A percentile compares a stretch with the other conserved stretches of the same genome.
Conservation (phyloP, 2,888 invertebrate species). For the Schizaphis graminum region DNA sequence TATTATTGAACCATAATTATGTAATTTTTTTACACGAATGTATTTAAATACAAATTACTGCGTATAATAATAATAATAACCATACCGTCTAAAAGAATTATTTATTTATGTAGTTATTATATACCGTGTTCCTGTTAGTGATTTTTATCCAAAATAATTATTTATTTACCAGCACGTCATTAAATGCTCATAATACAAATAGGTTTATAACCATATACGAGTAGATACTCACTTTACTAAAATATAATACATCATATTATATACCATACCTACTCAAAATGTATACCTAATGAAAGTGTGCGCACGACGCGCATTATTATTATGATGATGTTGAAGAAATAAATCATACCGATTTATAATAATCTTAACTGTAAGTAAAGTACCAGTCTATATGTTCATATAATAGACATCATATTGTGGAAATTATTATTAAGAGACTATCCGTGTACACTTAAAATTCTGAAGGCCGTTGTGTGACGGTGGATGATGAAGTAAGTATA, state of each 20-base stretch:
- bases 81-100: too few relatives aligned
- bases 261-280: background rate
- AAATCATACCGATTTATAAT: background rate
- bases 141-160: background rate
- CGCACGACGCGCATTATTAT: background rate
- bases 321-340: background rate
- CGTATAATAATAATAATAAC: background rate
- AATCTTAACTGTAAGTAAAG: background rate
- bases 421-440: slow-evolving; percentile 11
- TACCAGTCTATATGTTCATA: background rate
- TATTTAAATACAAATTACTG: background rate
- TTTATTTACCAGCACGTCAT: background rate
- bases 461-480: background rate
- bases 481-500: background rate
- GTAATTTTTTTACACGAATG: background rate
- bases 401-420: background rate
- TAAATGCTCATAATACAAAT: background rate
- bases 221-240: background rate
- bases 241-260: background rate
- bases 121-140: background rate
- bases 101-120: background rate
- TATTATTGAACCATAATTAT: background rate
- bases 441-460: background rate
- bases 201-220: background rate
- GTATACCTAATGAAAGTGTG: background rate